Conservation (phyloP, 2,888 invertebrate species). For the Nebria brevicollis region DNA sequence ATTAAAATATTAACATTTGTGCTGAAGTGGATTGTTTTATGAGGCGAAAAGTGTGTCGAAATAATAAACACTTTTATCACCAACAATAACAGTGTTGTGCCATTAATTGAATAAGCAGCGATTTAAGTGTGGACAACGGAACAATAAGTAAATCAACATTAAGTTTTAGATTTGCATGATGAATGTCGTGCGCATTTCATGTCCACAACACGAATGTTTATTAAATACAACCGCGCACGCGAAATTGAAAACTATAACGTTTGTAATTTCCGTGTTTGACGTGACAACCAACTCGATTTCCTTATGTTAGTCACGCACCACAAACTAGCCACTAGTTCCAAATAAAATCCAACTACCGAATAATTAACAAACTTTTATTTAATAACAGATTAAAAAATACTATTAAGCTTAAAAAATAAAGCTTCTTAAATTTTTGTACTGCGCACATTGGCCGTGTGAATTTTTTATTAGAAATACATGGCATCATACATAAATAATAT, state of each 20-base stretch:
- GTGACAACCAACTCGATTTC: constrained; percentile 45
- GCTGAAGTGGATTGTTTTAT: neutral
- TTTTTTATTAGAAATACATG: constrained; percentile 15
- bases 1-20: neutral
- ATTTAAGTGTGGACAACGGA: constrained; percentile 32
- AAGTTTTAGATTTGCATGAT: constrained; percentile 28
- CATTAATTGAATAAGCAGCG: constrained; percentile 29
- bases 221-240: constrained; percentile 42
- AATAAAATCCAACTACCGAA: neutral
- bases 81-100: neutral
- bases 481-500: too few relatives aligned
- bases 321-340: neutral
- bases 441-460: neutral
- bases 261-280: constrained; percentile 47
- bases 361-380: neutral
- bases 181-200: constrained; percentile 29
- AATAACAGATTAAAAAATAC: neutral
- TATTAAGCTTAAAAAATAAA: too few relatives aligned
- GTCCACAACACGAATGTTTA: constrained; percentile 38
- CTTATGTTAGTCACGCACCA: constrained; percentile 42
- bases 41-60: neutral
- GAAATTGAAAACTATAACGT: constrained; percentile 47
- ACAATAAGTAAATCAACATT: constrained; percentile 38
- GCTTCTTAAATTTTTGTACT: too few relatives aligned
- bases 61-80: constrained; percentile 10